phyloP scores from a whole-genome alignment of 2,888 invertebrate species.

The Lypha dubia region DNA sequence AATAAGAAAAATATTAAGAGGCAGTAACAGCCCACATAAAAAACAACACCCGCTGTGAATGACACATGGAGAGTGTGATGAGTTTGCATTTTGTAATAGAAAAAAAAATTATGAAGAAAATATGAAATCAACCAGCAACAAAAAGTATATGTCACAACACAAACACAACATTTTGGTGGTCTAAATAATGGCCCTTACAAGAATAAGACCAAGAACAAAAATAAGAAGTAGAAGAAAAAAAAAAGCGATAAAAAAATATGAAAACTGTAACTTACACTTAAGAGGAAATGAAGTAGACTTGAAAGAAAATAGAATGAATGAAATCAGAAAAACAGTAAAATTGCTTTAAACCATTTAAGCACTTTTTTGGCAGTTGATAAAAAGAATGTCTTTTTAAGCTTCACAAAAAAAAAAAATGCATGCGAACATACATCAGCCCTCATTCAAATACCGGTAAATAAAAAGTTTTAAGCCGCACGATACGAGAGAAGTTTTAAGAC shows the following conservation, averaged over 20 bases:
- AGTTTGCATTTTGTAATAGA: slow-evolving; percentile 39
- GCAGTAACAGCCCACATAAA: slow-evolving; percentile 33
- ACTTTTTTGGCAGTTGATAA: slow-evolving; percentile 72
- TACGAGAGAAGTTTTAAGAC: slow-evolving; percentile 50
- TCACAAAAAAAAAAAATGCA: slow-evolving; percentile 54
- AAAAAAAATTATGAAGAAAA: slow-evolving; percentile 38
- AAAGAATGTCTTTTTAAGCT: slow-evolving; percentile 71
- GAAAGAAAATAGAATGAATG: slow-evolving; percentile 6
- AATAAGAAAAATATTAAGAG: slow-evolving; percentile 36
- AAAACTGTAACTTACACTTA: slow-evolving; percentile 39
- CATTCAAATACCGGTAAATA: slow-evolving; percentile 13
- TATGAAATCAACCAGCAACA: slow-evolving; percentile 37
- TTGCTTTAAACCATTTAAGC: slow-evolving; percentile 67
- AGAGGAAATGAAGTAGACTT: slow-evolving; percentile 34
- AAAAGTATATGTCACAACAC: slow-evolving; percentile 54
- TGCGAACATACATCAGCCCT: background rate
- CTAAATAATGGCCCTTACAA: slow-evolving; percentile 58
- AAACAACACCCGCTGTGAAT: slow-evolving; percentile 68
- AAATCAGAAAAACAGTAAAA: slow-evolving; percentile 33
- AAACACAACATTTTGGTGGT: slow-evolving; percentile 60
- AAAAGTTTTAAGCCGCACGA: slow-evolving; percentile 33
- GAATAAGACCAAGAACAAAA: no score
- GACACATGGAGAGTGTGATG: slow-evolving; percentile 66
- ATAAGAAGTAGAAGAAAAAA: no score
- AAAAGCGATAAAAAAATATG: slow-evolving; percentile 21